Evolutionary conservation across 2,888 invertebrate species (phyloP), one percentile per base, ranked within the genome.

Genomic region (Halocaridina rubra): DNA sequence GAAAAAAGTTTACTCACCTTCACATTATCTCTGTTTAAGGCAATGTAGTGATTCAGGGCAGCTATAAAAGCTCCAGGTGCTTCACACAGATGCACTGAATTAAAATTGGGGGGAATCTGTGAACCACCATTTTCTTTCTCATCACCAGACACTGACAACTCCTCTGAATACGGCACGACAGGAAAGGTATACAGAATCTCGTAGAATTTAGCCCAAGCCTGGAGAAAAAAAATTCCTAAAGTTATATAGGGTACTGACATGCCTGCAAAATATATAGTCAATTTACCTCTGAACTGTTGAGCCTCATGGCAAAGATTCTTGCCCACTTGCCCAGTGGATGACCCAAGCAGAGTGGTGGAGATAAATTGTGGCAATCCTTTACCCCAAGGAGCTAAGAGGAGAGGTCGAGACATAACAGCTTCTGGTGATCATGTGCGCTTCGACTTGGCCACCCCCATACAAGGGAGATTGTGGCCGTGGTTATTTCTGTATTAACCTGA

Each of bases 1-100:
- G 30, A 69, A 32, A n/a, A 22, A 1, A 22, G 10, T 16, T 59
- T 19, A 64, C 81, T 33, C 4, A 95, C 95, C 91, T 93, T 91
- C 57, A 94, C 90, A 81, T 90, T 89, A 4, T 91, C 92, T 89
- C 46, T 71, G 22, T 88, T 82, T 19, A 86, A 59, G 16, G 67
- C 67, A 10, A 88, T 22, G 91, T 94, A 97, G 91, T 98, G 97
- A 91, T 98, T 98, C 3, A 98, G 91, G 0, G 98, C 95, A 3
- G 96, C 93, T 59, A 99, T 93, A 90, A 99, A 99, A 0, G 97
- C 98, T 0, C 99, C 99, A 0, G 99, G 99, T 0, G 98, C 98
- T 92, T 99, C 98, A 91, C 98, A 99, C n/a, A 99, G 91, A 91
- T 98, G 98, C 5, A 98, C 69, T 2, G 86, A 84, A n/a, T 72